Percentiles rank a stretch among this genome's conserved stretches.
Conservation (phyloP, 2,113 vertebrate genomes). For the Laticauda colubrina region DNA sequence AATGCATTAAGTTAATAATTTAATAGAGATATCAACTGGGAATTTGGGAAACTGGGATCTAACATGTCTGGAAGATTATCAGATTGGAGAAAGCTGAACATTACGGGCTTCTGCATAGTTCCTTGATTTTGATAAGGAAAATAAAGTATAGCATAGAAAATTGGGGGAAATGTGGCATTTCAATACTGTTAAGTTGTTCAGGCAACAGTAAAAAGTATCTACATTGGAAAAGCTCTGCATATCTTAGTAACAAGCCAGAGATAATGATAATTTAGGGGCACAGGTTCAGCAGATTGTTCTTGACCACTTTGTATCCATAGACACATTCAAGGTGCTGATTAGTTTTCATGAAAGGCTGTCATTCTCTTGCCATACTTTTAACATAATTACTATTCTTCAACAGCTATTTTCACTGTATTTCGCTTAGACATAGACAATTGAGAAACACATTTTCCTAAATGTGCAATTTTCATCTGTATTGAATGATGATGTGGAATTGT, state of each 20-base stretch:
- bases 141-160: neutral
- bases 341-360: conserved; percentile 60
- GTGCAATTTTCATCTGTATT: conserved; percentile 69
- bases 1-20: neutral
- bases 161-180: conserved; percentile 24
- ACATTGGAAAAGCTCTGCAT: conserved; percentile 38
- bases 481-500: conserved; percentile 60
- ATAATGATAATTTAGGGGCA: conserved; percentile 71
- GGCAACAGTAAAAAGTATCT: conserved; percentile 43
- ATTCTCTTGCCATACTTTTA: conserved; percentile 61
- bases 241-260: conserved; percentile 61
- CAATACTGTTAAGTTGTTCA: conserved; percentile 38
- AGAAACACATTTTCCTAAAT: conserved; percentile 69
- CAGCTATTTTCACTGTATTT: conserved; percentile 65
- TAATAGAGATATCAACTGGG: neutral
- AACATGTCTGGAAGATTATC: neutral
- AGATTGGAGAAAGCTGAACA: neutral
- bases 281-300: conserved; percentile 57
- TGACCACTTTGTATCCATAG: conserved; percentile 58
- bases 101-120: neutral
- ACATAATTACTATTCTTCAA: conserved; percentile 70
- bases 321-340: conserved; percentile 67
- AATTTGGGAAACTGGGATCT: neutral
- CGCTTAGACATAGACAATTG: conserved; percentile 66
- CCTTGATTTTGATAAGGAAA: neutral